Conservation (phyloP, 1,140 invertebrate species). For the Aphelenchoides fujianensis region DNA sequence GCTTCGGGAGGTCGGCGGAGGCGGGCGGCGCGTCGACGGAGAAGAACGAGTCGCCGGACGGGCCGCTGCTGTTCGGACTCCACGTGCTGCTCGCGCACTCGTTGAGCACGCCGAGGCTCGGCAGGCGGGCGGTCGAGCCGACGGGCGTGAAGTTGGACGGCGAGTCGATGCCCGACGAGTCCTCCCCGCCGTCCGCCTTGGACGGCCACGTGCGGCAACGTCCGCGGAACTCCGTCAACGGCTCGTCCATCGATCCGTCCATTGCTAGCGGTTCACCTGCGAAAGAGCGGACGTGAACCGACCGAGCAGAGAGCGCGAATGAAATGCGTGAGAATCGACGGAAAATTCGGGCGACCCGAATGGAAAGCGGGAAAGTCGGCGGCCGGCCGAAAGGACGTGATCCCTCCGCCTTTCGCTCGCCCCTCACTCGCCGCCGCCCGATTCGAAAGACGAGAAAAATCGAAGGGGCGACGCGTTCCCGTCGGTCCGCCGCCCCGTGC, state of each 20-base stretch:
- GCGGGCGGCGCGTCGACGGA: background rate
- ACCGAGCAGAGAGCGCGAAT: background rate
- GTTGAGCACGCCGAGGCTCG: background rate
- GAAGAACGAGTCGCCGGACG: background rate
- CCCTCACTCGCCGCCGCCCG: no score
- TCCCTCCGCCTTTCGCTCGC: no score
- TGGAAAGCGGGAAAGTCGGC: no score
- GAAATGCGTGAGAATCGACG: conserved; percentile 11
- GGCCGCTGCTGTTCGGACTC: background rate
- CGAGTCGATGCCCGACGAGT: background rate
- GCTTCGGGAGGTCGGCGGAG: background rate
- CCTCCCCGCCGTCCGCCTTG: conserved; percentile 12
- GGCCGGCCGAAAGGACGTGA: no score
- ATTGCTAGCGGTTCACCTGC: background rate
- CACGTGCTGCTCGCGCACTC: background rate
- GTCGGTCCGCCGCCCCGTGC: no score
- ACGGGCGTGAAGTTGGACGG: background rate
- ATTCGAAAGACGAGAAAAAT: no score
- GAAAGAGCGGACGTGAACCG: background rate
- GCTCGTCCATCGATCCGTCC: conserved; percentile 18
- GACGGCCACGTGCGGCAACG: conserved; percentile 58
- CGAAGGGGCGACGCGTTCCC: no score
- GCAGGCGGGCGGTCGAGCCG: background rate
- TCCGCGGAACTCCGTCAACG: conserved; percentile 41
- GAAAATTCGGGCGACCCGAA: no score